phyloP scores from a whole-genome alignment of 2,113 vertebrate genomes.

The Hippocampus abdominalis region DNA sequence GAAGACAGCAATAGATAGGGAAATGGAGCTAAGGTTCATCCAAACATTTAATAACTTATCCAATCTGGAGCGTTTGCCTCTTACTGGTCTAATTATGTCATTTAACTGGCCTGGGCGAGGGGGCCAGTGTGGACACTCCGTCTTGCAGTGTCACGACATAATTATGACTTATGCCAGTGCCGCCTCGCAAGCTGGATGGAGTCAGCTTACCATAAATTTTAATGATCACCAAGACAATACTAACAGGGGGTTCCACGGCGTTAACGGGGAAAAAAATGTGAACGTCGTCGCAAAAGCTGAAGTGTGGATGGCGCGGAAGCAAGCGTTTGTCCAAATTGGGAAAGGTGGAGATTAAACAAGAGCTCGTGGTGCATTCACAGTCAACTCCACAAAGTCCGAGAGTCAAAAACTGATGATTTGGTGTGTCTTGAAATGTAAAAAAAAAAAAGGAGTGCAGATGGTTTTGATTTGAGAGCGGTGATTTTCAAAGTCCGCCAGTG shows the following conservation, averaged over 20 bases:
- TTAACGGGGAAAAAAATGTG: constrained; percentile 51
- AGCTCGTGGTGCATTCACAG: constrained; percentile 14
- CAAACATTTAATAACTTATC: constrained; percentile 77
- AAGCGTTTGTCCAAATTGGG: constrained; percentile 26
- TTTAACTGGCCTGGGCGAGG: constrained; percentile 63
- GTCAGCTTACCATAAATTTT: constrained; percentile 73
- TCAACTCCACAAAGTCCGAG: background rate
- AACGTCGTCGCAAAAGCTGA: too few species aligned
- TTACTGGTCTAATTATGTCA: constrained; percentile 70
- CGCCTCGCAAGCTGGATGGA: constrained; percentile 68
- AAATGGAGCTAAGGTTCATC: constrained; percentile 73
- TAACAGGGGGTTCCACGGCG: constrained; percentile 46
- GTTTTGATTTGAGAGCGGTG: background rate
- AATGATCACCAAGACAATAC: constrained; percentile 70
- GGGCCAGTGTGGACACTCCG: constrained; percentile 46
- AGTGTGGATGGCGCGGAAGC: constrained; percentile 20
- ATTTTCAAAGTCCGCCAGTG: background rate
- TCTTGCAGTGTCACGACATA: constrained; percentile 68
- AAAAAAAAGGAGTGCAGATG: background rate
- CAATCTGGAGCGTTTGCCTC: constrained; percentile 66
- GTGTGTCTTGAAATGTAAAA: background rate
- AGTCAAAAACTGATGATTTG: background rate
- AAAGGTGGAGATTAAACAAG: constrained; percentile 38
- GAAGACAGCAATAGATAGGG: constrained; percentile 58
- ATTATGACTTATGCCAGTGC: constrained; percentile 75